Evolutionary conservation across 2,797 vertebrate genomes (phyloP), one percentile per base, ranked within the genome.

Genomic region (Neosilurus hyrtlii): DNA sequence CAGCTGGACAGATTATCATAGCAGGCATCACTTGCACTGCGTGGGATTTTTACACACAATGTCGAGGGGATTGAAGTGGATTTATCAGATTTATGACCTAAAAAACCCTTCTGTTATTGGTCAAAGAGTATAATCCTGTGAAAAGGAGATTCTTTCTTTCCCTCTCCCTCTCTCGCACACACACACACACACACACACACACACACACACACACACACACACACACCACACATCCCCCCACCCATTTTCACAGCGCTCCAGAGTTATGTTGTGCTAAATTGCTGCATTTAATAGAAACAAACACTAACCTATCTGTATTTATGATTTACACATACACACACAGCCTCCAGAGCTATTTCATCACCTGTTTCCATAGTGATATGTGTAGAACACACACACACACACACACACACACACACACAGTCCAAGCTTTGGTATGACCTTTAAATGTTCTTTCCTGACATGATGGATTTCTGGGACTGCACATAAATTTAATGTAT

Each of bases 31-130:
- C 3, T 20, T 3, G 9, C 24, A 78, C 24, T 77, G 59, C 8
- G 8, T 51, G 61, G 18, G 35, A 8, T 18, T 62, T 78, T 63
- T 78, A 51, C 37, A 63, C 59, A 63, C 75, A 78, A 11, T 83
- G 24, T 71, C 82, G 16, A 51, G 61, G 67, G 65, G 82, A 83
- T 83, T 79, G 79, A 79, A 57, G 68, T 35, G 43, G 76, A 78
- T 72, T 83, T 79, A 83, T 79, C 9, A 72, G 82, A 35, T 37
- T 83, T 65, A 63, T 83, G 67, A 79, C 76, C 67, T 37, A 51
- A 54, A 43, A 68, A 83, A 51, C 26, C n/a, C 82, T 79, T 26
- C 7, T 14, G 16, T 62, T 66, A 70, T 43, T 62, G 76, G 68
- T 70, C 67, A 79, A 22, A n/a, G 67, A 24, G 82, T 30, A 56